phyloP scores from a whole-genome alignment of 2,888 invertebrate genomes.

The Xanthorhoe designata region DNA sequence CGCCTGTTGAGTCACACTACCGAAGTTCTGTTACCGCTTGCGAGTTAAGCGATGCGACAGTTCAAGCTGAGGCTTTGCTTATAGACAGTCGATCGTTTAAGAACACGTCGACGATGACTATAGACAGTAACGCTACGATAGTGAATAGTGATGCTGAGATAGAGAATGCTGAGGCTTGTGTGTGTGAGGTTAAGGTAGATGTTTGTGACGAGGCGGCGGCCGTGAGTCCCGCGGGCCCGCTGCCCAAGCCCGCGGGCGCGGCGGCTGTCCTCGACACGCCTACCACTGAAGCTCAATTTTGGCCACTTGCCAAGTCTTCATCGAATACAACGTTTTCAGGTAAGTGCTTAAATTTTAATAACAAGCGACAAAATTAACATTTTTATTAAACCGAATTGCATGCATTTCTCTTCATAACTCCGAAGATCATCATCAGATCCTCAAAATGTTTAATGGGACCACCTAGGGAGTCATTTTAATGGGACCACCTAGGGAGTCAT shows the following conservation, averaged over 20 bases:
- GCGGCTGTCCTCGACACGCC: constrained; percentile 50
- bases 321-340: constrained; percentile 48
- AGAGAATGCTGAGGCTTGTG: constrained; percentile 13
- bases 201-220: constrained; percentile 33
- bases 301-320: constrained; percentile 46
- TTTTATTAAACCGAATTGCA: too few relatives aligned
- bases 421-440: too few relatives aligned
- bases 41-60: constrained; percentile 47
- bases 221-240: constrained; percentile 56
- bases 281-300: constrained; percentile 45
- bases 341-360: too few relatives aligned
- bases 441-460: too few relatives aligned
- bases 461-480: too few relatives aligned
- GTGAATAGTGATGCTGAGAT: constrained; percentile 21
- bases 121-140: constrained; percentile 4
- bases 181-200: constrained; percentile 19
- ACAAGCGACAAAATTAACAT: too few relatives aligned
- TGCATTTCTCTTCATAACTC: too few relatives aligned
- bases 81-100: constrained; percentile 7
- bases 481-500: too few relatives aligned
- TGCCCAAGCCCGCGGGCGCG: constrained; percentile 70
- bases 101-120: constrained; percentile 24
- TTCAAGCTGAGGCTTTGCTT: constrained; percentile 31
- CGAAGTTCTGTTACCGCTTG: constrained; percentile 35
- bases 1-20: constrained; percentile 42